phyloP scores from a whole-genome alignment of 2,113 vertebrate genomes.

The Alexandromys fortis region DNA sequence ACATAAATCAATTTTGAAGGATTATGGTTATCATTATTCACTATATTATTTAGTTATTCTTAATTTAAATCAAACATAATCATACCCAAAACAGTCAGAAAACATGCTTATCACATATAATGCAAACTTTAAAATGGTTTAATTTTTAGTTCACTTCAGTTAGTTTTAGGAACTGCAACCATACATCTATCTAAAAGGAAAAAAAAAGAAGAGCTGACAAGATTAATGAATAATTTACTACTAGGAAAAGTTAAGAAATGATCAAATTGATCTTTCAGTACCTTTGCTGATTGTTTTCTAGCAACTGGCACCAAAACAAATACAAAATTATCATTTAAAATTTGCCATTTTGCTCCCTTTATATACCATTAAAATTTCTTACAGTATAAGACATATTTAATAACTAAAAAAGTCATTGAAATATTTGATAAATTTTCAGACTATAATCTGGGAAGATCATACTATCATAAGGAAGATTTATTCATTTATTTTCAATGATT shows the following conservation, averaged over 20 bases:
- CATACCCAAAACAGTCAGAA: background rate
- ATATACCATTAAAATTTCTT: background rate
- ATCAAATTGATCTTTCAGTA: background rate
- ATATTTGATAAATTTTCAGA: background rate
- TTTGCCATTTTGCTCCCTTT: background rate
- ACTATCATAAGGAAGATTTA: background rate
- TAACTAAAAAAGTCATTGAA: background rate
- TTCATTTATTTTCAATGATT: background rate
- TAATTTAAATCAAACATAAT: background rate
- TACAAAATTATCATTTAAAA: background rate
- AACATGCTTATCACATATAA: background rate
- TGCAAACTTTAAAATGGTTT: background rate
- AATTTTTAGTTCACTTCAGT: background rate
- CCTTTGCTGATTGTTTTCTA: background rate
- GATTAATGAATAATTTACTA: background rate
- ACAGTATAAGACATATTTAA: background rate
- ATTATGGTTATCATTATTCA: background rate
- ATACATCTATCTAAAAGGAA: background rate
- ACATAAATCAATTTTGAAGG: background rate
- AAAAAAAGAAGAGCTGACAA: background rate
- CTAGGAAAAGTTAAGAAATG: background rate
- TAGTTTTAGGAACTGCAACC: background rate
- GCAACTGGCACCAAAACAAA: background rate
- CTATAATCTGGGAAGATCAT: background rate
- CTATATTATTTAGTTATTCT: background rate